A percentile compares a stretch with the other conserved stretches of the same genome.
phyloP scores from a whole-genome alignment of 2,797 vertebrate species.

The Silurus lanzhouensis region DNA sequence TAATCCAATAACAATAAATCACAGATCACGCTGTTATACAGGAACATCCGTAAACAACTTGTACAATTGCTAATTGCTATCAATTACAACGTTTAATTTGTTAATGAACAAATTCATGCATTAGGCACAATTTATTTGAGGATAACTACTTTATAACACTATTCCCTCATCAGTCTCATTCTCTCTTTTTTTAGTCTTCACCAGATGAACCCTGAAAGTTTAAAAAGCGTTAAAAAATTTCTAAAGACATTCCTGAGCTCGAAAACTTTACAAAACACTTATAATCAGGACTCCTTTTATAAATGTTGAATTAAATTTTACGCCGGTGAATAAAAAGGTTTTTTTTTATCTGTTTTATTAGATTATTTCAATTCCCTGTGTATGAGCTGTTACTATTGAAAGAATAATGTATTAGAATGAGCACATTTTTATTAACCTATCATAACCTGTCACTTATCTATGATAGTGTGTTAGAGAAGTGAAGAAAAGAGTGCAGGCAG shows the following conservation, averaged over 20 bases:
- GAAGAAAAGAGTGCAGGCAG: too few relatives aligned
- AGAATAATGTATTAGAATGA: background rate
- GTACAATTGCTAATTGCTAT: background rate
- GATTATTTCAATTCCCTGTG: background rate
- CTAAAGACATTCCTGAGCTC: background rate
- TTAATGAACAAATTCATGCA: background rate
- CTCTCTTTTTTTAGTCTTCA: background rate
- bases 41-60: background rate
- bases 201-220: too few relatives aligned
- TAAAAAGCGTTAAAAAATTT: background rate
- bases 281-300: background rate
- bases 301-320: background rate
- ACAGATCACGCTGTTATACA: background rate
- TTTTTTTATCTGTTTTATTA: too few relatives aligned
- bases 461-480: too few relatives aligned
- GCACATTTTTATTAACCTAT: too few relatives aligned
- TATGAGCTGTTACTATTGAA: background rate
- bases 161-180: background rate
- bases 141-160: too few relatives aligned
- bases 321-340: too few relatives aligned
- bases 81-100: background rate
- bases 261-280: background rate
- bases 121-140: background rate
- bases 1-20: background rate
- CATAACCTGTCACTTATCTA: too few relatives aligned